Evolutionary conservation across 1,140 invertebrate species (phyloP).

Genomic region (Drosophila lowei): DNA sequence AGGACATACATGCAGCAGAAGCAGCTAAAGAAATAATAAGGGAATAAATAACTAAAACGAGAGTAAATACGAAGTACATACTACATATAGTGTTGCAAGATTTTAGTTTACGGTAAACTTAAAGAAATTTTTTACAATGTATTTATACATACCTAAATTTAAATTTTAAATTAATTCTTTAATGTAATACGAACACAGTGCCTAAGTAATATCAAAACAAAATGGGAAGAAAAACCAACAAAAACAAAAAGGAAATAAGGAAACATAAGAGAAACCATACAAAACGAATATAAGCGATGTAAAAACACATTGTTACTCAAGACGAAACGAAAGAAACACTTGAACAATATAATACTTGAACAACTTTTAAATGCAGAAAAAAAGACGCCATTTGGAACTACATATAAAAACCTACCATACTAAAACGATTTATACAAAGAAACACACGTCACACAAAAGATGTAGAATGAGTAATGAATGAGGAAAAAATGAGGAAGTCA

Average conservation of each 20-base stretch:
- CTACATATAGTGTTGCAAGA: constrained; percentile 72
- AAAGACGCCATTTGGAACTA: constrained; percentile 32
- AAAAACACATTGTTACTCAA: constrained; percentile 82
- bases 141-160: constrained; percentile 82
- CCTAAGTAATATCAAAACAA: constrained; percentile 83
- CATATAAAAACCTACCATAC: constrained; percentile 33
- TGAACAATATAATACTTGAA: constrained; percentile 35
- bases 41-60: constrained; percentile 36
- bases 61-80: constrained; percentile 49
- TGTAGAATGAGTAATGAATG: constrained; percentile 13
- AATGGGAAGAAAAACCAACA: constrained; percentile 11
- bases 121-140: constrained; percentile 82
- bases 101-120: constrained; percentile 81
- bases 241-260: constrained; percentile 51
- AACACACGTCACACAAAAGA: constrained; percentile 17
- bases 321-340: constrained; percentile 19
- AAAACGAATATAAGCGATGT: constrained; percentile 64
- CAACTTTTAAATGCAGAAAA: constrained; percentile 36
- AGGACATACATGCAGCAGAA: constrained; percentile 34
- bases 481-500: constrained; percentile 31
- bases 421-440: constrained; percentile 25
- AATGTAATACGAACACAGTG: constrained; percentile 83
- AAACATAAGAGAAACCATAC: constrained; percentile 41
- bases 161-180: constrained; percentile 82
- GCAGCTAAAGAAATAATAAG: constrained; percentile 21